These are phyloP conservation scores for Eilema sororculum DNA, from an alignment of 2,888 invertebrate genomes.

Conservation along the genomic window DNA sequence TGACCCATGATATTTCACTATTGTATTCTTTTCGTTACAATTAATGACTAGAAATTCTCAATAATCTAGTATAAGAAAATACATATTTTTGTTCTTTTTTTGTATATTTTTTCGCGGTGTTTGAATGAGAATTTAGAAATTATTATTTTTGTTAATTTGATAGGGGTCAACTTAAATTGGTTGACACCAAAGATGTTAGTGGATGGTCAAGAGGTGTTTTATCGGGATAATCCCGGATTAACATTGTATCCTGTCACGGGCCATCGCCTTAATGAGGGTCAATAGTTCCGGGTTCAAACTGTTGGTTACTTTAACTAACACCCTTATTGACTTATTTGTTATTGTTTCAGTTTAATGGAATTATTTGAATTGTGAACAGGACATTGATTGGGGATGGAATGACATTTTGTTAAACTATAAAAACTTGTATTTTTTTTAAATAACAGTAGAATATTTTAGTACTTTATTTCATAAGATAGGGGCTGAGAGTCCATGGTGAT, in stretches of 20 bases:
- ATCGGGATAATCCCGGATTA: conserved; percentile 84
- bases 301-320: conserved; percentile 65
- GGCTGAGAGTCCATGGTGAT: too few relatives aligned
- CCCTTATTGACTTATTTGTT: conserved; percentile 57
- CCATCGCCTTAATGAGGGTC: conserved; percentile 82
- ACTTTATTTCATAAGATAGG: background rate
- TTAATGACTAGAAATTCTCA: background rate
- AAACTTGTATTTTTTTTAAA: too few relatives aligned
- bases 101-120: background rate
- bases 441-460: background rate
- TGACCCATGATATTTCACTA: conserved; percentile 34
- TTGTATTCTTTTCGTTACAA: background rate
- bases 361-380: conserved; percentile 41
- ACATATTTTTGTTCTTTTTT: background rate
- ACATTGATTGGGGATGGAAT: conserved; percentile 36
- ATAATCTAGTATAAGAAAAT: too few relatives aligned
- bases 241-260: conserved; percentile 75
- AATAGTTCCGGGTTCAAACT: conserved; percentile 70
- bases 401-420: background rate
- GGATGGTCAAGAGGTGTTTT: conserved; percentile 81
- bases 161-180: conserved; percentile 40
- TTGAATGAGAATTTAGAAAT: background rate
- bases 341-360: conserved; percentile 50
- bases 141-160: conserved; percentile 21
- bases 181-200: conserved; percentile 56